Percentiles rank a stretch among this genome's conserved stretches.
phyloP scores from a whole-genome alignment of 2,888 invertebrate species.

The Acleris holmiana region DNA sequence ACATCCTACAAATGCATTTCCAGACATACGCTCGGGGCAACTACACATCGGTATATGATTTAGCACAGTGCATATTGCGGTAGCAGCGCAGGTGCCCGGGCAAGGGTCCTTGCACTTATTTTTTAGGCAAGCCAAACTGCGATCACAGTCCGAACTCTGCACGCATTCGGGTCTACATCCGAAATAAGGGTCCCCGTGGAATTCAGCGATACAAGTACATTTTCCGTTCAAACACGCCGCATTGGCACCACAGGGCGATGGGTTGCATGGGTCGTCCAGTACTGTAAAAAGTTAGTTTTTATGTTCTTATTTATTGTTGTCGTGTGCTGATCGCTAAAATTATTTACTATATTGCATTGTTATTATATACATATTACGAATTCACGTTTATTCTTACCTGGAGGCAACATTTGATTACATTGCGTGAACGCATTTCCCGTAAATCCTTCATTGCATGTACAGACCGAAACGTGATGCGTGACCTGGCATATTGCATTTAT shows the following conservation, averaged over 20 bases:
- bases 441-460: conserved; percentile 83
- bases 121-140: conserved; percentile 87
- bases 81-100: conserved; percentile 89
- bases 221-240: conserved; percentile 87
- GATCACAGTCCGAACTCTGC: conserved; percentile 89
- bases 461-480: conserved; percentile 86
- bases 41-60: conserved; percentile 86
- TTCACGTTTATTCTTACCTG: conserved; percentile 54
- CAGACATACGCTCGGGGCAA: conserved; percentile 86
- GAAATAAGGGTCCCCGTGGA: conserved; percentile 90
- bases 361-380: neutral
- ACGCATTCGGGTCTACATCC: conserved; percentile 93
- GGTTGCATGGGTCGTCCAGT: conserved; percentile 85
- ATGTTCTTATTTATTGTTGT: too few species aligned
- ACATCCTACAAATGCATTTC: conserved; percentile 88
- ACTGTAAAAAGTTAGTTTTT: too few species aligned
- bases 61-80: conserved; percentile 89
- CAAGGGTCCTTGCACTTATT: conserved; percentile 92
- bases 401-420: conserved; percentile 67
- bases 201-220: conserved; percentile 89
- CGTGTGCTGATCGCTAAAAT: too few species aligned
- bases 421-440: conserved; percentile 87
- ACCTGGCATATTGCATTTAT: conserved; percentile 84
- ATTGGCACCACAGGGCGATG: conserved; percentile 89
- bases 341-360: too few species aligned